Evolutionary conservation across 2,888 invertebrate species (phyloP), one percentile per base, ranked within the genome.

Genomic region (Ophion slaviceki): DNA sequence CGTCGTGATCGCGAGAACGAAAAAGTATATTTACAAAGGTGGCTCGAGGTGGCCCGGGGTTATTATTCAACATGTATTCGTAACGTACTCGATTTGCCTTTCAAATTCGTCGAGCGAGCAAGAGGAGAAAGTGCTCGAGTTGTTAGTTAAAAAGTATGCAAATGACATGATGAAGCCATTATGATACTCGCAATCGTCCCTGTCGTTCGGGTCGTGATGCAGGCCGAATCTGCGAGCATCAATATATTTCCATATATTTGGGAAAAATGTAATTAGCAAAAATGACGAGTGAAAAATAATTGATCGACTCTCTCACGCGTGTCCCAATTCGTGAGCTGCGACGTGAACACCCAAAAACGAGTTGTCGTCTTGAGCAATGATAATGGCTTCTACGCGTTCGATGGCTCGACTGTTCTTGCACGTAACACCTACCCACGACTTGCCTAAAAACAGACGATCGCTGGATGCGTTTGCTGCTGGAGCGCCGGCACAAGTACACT

Each of bases 251-350:
- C 40, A 40, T 40, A 40, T 40, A 40, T 40, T 40, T 40, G 1
- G 8, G 2, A 0, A 40, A 40, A 32, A 4, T 32, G 17, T n/a
- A 20, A 45, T 74, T 40, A 10, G 20, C 20, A 71, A 28, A 57
- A 57, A 28, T 66, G 11, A 11, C 11, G 7, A 10, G 14, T 70
- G 20, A 24, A 20, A 70, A 47, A 20, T 6, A n/a, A 40, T 61
- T 20, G n/a, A 20, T 61, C 24, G 24, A 57, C n/a, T 68, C 7
- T 47, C 75, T 81, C 57, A 84, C 86, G 66, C n/a, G 53, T 86
- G 86, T 24, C 81, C 86, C 17, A 86, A 24, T 76, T 86, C 86
- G 59, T 86, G 86, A 45, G 82, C 81, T 14, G 82, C 79, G 5
- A 62, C 3, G 8, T 59, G 47, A 53, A 82, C 57, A 36, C 79